phyloP scores from a whole-genome alignment of 2,888 invertebrate species.

The Pomacea canaliculata region DNA sequence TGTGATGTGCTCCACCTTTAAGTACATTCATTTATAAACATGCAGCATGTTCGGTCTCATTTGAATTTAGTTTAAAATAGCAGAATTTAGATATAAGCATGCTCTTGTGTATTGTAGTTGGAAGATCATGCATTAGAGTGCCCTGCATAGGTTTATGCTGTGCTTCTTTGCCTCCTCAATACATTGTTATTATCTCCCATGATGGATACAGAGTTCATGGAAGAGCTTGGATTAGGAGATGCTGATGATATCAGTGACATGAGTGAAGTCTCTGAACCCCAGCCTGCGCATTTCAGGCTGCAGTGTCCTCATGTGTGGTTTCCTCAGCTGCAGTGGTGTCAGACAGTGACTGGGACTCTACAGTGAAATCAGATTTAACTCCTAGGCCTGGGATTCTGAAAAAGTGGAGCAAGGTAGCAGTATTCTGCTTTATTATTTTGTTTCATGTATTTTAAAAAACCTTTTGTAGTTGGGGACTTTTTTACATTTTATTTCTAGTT shows the following conservation, averaged over 20 bases:
- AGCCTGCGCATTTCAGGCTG: background rate
- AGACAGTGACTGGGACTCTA: constrained; percentile 59
- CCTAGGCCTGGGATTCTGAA: constrained; percentile 47
- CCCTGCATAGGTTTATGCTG: too few relatives aligned
- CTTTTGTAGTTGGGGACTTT: too few relatives aligned
- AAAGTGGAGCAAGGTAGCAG: constrained; percentile 40
- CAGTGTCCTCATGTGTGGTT: background rate
- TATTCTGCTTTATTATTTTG: background rate
- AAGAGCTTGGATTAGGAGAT: constrained; percentile 62
- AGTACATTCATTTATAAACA: too few relatives aligned
- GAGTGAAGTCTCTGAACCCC: constrained; percentile 29
- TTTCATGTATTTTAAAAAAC: too few relatives aligned
- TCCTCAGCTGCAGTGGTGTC: constrained; percentile 4
- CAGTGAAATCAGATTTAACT: constrained; percentile 38
- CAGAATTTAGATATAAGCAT: too few relatives aligned
- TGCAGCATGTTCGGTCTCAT: too few relatives aligned
- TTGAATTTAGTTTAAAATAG: too few relatives aligned
- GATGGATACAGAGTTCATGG: constrained; percentile 49
- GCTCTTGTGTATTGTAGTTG: too few relatives aligned
- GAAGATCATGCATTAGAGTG: too few relatives aligned
- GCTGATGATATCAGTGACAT: constrained; percentile 44
- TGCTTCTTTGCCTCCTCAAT: too few relatives aligned
- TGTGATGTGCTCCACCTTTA: too few relatives aligned
- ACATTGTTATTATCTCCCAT: background rate
- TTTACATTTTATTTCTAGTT: too few relatives aligned